Evolutionary conservation across 1,140 invertebrate species (phyloP).

Genomic region (Pseudomyrmex dendroicus): DNA sequence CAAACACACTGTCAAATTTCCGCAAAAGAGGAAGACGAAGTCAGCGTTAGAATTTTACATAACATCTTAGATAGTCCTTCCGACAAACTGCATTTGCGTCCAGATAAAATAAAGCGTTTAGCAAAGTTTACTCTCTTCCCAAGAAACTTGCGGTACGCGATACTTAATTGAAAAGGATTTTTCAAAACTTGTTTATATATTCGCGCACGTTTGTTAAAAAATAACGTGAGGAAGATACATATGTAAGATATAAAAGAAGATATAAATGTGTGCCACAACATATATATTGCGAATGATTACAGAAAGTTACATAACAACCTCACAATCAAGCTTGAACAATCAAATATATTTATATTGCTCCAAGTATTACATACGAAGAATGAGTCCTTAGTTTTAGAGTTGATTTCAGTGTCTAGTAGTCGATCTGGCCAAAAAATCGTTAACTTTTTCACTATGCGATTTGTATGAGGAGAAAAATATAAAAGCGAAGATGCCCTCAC

Average conservation of each 20-base stretch:
- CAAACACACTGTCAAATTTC: background rate
- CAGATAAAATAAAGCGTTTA: background rate
- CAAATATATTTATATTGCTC: background rate
- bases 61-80: background rate
- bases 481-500: slow-evolving; percentile 4
- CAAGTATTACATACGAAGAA: background rate
- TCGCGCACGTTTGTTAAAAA: background rate
- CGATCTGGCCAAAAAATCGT: no score
- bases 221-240: no score
- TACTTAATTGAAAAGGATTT: background rate
- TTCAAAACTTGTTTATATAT: background rate
- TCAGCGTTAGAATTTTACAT: background rate
- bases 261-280: background rate
- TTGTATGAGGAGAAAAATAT: background rate
- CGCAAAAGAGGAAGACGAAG: background rate
- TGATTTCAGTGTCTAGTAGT: background rate
- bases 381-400: background rate
- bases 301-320: slow-evolving; percentile 34
- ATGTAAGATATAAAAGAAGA: background rate
- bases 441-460: background rate
- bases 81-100: background rate
- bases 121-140: background rate
- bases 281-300: background rate
- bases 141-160: background rate
- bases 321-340: slow-evolving; percentile 11